phyloP scores from a whole-genome alignment of 2,888 invertebrate species.

The Drosophila recens region DNA sequence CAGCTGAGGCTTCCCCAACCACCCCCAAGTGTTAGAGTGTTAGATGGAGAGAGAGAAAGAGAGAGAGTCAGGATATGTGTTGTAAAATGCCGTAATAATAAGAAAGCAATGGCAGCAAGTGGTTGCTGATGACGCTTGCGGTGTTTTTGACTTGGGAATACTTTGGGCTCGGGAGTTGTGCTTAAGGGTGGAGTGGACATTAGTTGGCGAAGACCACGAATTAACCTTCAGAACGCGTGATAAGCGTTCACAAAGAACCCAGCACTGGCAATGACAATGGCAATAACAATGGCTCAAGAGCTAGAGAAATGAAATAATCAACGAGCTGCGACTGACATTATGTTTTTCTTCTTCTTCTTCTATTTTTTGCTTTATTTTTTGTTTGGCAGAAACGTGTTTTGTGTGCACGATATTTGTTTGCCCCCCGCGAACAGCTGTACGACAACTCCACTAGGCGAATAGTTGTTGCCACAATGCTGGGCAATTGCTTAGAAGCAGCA shows the following conservation, averaged over 20 bases:
- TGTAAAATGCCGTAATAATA: slow-evolving; percentile 22
- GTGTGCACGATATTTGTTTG: slow-evolving; percentile 35
- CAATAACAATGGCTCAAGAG: slow-evolving; percentile 8
- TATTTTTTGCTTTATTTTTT: slow-evolving; percentile 6
- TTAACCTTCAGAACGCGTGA: slow-evolving; percentile 64
- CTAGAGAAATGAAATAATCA: slow-evolving; percentile 41
- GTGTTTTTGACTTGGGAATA: slow-evolving; percentile 1
- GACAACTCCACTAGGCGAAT: slow-evolving; percentile 25
- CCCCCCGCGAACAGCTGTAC: slow-evolving; percentile 39
- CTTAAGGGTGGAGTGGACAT: slow-evolving; percentile 21
- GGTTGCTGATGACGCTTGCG: slow-evolving; percentile 24
- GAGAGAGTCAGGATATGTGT: slow-evolving; percentile 8
- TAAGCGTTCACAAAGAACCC: slow-evolving; percentile 22
- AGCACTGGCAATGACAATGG: slow-evolving; percentile 17
- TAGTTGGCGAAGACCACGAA: slow-evolving; percentile 22
- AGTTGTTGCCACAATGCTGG: slow-evolving; percentile 24
- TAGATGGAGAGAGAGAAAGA: not conserved
- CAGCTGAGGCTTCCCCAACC: not conserved
- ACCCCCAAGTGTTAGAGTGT: not conserved
- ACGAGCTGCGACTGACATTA: slow-evolving; percentile 25
- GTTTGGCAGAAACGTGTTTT: slow-evolving; percentile 64
- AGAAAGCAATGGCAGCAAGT: slow-evolving; percentile 8
- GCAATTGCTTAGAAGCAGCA: slow-evolving; percentile 33
- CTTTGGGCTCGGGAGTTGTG: slow-evolving; percentile 1
- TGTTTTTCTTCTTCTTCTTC: slow-evolving; percentile 11